phyloP scores from a whole-genome alignment of 92 coral and sea anemone genomes.

The Porites lobata region DNA sequence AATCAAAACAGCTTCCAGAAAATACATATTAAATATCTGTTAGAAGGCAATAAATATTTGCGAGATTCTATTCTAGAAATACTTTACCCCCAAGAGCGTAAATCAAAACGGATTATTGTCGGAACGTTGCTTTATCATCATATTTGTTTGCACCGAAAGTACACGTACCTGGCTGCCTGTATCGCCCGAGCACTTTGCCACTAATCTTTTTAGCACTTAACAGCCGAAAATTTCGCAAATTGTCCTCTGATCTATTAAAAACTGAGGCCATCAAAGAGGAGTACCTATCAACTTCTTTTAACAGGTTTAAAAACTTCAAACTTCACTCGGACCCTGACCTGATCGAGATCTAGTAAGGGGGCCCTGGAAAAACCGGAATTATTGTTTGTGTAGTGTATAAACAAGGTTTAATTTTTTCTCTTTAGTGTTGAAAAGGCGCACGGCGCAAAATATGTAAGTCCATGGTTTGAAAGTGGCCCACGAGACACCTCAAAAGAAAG shows the following conservation, averaged over 20 bases:
- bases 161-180: not conserved
- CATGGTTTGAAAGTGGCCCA: too few relatives aligned
- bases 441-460: too few relatives aligned
- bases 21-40: not conserved
- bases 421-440: too few relatives aligned
- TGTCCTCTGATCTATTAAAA: not conserved
- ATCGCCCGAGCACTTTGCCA: not conserved
- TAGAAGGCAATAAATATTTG: not conserved
- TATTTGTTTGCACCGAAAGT: not conserved
- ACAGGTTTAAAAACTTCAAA: too few relatives aligned
- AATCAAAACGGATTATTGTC: not conserved
- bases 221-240: not conserved
- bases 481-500: too few relatives aligned
- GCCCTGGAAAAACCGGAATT: too few relatives aligned
- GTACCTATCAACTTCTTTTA: not conserved
- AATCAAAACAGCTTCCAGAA: not conserved
- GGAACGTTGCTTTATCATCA: conserved; percentile 7
- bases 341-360: too few relatives aligned
- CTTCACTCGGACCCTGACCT: too few relatives aligned
- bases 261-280: not conserved
- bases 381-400: too few relatives aligned
- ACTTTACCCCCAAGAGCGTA: not conserved
- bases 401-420: too few relatives aligned
- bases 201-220: not conserved
- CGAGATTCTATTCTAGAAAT: not conserved